Percentiles rank a stretch among this genome's conserved stretches.
Evolutionary conservation across 2,113 vertebrate genomes (phyloP).

Genomic region (Bubalus kerabau): DNA sequence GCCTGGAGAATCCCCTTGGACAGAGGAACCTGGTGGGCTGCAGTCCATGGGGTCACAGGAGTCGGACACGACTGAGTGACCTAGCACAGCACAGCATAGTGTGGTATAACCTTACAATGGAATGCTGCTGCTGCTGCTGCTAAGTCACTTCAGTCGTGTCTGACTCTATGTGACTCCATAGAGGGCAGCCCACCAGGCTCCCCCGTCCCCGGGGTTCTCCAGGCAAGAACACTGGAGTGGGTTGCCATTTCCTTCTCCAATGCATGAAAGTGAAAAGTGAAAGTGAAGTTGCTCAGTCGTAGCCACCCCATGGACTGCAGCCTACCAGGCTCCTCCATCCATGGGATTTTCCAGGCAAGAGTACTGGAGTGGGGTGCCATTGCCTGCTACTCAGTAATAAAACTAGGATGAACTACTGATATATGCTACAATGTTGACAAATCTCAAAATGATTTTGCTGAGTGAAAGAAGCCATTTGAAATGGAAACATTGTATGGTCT

Average conservation of each 20-base stretch:
- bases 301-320: too few relatives aligned
- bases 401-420: background rate
- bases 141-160: too few relatives aligned
- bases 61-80: background rate
- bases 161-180: too few relatives aligned
- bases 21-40: background rate
- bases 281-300: too few relatives aligned
- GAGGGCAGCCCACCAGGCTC: too few relatives aligned
- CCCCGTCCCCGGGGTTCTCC: too few relatives aligned
- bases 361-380: too few relatives aligned
- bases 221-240: too few relatives aligned
- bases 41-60: background rate
- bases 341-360: too few relatives aligned
- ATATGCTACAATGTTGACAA: background rate
- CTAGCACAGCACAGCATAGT: background rate
- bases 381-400: background rate
- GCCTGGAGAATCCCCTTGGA: background rate
- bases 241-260: too few relatives aligned
- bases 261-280: too few relatives aligned
- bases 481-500: background rate
- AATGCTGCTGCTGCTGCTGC: background rate
- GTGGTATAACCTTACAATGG: background rate
- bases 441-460: background rate
- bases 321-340: too few relatives aligned
- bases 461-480: conserved; percentile 10